Percentiles rank a stretch among this genome's conserved stretches.
phyloP scores from a whole-genome alignment of 2,797 vertebrate genomes.

The Syngnathus rostellatus region DNA sequence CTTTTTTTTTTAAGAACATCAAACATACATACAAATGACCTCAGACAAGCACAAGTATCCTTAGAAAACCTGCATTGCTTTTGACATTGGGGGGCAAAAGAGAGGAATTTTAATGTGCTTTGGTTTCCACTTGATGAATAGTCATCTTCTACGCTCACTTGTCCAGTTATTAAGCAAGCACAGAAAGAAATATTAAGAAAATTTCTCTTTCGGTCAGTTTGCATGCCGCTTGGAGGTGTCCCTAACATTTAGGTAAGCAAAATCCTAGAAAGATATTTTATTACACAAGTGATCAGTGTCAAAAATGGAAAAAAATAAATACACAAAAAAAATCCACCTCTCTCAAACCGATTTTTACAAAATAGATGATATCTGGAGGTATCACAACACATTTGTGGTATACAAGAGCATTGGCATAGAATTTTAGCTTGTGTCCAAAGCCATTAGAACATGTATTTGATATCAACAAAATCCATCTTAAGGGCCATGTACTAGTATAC shows the following conservation, averaged over 20 bases:
- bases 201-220: background rate
- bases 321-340: background rate
- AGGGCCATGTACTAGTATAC: background rate
- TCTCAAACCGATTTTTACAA: background rate
- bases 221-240: background rate
- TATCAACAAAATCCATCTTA: background rate
- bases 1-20: conserved; percentile 31
- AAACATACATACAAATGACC: conserved; percentile 61
- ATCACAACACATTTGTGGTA: conserved; percentile 65
- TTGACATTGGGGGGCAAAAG: conserved; percentile 61
- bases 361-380: background rate
- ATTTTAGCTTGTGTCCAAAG: conserved; percentile 47
- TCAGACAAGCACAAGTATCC: conserved; percentile 51
- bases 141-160: conserved; percentile 48
- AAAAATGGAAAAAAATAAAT: background rate
- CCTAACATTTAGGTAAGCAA: background rate
- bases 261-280: background rate
- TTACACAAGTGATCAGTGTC: background rate
- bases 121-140: conserved; percentile 68
- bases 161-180: background rate
- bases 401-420: conserved; percentile 65
- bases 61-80: conserved; percentile 64
- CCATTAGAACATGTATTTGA: background rate
- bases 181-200: background rate
- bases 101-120: conserved; percentile 61